A percentile compares a stretch with the other conserved stretches of the same genome.
Evolutionary conservation across 2,113 vertebrate species (phyloP).

Genomic region (Urocitellus parryii): DNA sequence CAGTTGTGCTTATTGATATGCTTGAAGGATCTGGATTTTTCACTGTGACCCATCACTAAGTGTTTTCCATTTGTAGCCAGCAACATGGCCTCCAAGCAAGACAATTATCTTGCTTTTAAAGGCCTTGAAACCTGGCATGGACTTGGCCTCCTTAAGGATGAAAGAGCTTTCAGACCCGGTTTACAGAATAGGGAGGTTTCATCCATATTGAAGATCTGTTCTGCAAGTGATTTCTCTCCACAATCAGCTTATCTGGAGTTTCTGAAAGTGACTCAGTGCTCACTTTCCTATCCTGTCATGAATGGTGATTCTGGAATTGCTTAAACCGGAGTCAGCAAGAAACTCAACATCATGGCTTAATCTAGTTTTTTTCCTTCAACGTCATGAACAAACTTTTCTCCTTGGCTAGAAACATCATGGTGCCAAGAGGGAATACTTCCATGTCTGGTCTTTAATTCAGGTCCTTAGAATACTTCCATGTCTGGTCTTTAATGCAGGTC

Average conservation of each 20-base stretch:
- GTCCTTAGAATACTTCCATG: neutral
- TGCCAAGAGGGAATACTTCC: neutral
- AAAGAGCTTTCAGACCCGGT: neutral
- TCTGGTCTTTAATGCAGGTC: neutral
- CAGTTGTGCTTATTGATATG: neutral
- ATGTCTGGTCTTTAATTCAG: neutral
- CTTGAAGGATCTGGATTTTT: neutral
- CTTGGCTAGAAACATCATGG: neutral
- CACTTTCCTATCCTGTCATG: neutral
- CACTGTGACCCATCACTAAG: neutral
- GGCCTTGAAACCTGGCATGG: neutral
- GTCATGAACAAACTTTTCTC: neutral
- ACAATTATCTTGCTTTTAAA: neutral
- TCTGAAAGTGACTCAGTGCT: neutral
- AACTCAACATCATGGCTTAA: neutral
- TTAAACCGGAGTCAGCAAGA: neutral
- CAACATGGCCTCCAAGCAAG: neutral
- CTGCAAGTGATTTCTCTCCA: neutral
- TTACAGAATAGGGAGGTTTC: neutral
- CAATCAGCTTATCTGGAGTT: neutral
- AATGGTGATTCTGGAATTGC: neutral
- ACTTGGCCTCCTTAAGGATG: neutral
- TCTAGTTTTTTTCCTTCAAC: neutral
- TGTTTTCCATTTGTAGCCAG: neutral
- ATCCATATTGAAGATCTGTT: neutral